These are phyloP conservation scores for Enteromius unitaeniatus DNA, from an alignment of 2,797 vertebrate species.

Conservation along the genomic window DNA sequence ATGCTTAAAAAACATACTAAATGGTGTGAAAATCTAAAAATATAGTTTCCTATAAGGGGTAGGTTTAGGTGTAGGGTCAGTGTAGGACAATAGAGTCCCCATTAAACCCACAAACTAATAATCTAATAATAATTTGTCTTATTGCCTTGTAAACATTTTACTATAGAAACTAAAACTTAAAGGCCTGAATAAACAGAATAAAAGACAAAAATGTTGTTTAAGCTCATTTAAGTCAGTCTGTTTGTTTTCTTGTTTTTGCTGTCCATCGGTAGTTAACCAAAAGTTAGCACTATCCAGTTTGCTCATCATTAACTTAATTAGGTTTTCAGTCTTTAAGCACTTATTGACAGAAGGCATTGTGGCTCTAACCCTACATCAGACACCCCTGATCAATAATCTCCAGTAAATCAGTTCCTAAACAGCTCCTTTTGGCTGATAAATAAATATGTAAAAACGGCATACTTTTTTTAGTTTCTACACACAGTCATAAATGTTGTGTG, in stretches of 20 bases:
- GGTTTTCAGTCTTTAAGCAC: conserved; percentile 56
- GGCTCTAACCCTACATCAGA: conserved; percentile 27
- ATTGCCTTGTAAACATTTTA: background rate
- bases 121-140: background rate
- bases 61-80: no score
- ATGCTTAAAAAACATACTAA: no score
- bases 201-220: background rate
- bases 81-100: no score
- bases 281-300: conserved; percentile 43
- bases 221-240: background rate
- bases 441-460: background rate
- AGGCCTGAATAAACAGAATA: background rate
- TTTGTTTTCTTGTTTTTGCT: background rate
- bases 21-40: no score
- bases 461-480: conserved; percentile 55
- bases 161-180: background rate
- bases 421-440: background rate
- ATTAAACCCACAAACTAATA: no score
- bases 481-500: conserved; percentile 56
- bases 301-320: conserved; percentile 63
- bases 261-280: conserved; percentile 23
- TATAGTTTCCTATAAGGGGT: no score
- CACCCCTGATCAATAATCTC: conserved; percentile 43
- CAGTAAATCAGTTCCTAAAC: conserved; percentile 34
- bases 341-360: conserved; percentile 53